phyloP scores from a whole-genome alignment of 2,888 invertebrate species.

The Dexiosoma caninum region DNA sequence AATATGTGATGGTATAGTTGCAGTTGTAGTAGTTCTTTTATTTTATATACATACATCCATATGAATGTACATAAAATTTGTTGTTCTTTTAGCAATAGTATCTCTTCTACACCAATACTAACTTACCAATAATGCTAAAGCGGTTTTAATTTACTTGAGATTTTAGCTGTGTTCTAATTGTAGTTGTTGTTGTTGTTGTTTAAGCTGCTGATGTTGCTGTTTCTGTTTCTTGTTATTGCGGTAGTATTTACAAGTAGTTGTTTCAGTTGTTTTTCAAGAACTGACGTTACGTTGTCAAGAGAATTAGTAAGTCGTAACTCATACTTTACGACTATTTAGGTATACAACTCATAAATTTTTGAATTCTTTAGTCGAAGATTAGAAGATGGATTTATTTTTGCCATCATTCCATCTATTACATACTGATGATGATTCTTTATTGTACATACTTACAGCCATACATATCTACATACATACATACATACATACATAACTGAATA shows the following conservation, averaged over 20 bases:
- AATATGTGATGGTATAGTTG: constrained; percentile 46
- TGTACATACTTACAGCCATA: no score
- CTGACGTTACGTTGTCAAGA: constrained; percentile 56
- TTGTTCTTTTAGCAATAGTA: constrained; percentile 32
- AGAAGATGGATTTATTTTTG: constrained; percentile 35
- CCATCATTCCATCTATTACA: constrained; percentile 4
- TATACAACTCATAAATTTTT: constrained; percentile 2
- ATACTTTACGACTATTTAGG: constrained; percentile 8
- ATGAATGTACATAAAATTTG: no score
- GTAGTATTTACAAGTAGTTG: constrained; percentile 26
- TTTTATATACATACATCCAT: no score
- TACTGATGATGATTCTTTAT: neutral
- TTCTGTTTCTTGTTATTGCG: constrained; percentile 39
- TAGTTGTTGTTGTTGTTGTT: constrained; percentile 18
- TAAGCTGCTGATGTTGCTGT: constrained; percentile 37
- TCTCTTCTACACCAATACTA: constrained; percentile 13
- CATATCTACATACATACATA: neutral
- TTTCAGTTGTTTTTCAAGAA: constrained; percentile 2
- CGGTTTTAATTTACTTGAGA: constrained; percentile 50
- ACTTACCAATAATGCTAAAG: constrained; percentile 66
- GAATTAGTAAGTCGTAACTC: constrained; percentile 49
- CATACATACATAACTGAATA: neutral
- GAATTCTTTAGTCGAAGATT: constrained; percentile 3
- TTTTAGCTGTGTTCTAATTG: constrained; percentile 45
- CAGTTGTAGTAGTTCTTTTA: constrained; percentile 13